Percentiles rank a stretch among this genome's conserved stretches.
phyloP scores from a whole-genome alignment of 2,888 invertebrate genomes.

The Hyalella azteca region DNA sequence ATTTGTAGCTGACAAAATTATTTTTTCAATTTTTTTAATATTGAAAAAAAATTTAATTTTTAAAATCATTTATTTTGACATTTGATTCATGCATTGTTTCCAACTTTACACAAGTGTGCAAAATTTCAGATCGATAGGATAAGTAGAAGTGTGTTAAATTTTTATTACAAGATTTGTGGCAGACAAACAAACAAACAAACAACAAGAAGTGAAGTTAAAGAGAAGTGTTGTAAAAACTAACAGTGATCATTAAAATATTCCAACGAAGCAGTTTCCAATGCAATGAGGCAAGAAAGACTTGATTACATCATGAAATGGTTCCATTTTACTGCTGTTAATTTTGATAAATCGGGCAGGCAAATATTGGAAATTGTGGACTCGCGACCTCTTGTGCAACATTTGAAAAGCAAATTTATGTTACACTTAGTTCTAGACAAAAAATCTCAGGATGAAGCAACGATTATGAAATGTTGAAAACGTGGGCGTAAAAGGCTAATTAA shows the following conservation, averaged over 20 bases:
- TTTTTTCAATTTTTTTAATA: too few relatives aligned
- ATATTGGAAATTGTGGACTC: too few relatives aligned
- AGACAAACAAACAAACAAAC: too few relatives aligned
- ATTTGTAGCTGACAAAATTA: too few relatives aligned
- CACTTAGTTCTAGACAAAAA: constrained; percentile 58
- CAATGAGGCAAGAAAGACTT: constrained; percentile 40
- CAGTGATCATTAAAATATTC: background rate
- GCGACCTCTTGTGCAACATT: constrained; percentile 55
- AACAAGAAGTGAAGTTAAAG: too few relatives aligned
- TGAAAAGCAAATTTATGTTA: constrained; percentile 59
- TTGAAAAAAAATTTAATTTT: too few relatives aligned
- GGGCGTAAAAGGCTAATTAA: constrained; percentile 61
- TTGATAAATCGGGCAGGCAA: constrained; percentile 59
- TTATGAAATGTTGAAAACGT: constrained; percentile 62
- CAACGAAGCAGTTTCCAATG: constrained; percentile 34
- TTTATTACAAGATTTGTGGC: too few relatives aligned
- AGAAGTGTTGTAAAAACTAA: background rate
- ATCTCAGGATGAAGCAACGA: constrained; percentile 61
- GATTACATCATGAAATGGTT: constrained; percentile 59
- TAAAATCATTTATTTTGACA: too few relatives aligned
- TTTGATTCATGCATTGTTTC: too few relatives aligned
- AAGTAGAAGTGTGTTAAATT: too few relatives aligned
- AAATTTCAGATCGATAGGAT: too few relatives aligned
- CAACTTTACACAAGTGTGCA: too few relatives aligned
- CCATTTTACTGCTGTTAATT: constrained; percentile 58